phyloP scores from a whole-genome alignment of 2,113 vertebrate genomes.

The Scomber scombrus region DNA sequence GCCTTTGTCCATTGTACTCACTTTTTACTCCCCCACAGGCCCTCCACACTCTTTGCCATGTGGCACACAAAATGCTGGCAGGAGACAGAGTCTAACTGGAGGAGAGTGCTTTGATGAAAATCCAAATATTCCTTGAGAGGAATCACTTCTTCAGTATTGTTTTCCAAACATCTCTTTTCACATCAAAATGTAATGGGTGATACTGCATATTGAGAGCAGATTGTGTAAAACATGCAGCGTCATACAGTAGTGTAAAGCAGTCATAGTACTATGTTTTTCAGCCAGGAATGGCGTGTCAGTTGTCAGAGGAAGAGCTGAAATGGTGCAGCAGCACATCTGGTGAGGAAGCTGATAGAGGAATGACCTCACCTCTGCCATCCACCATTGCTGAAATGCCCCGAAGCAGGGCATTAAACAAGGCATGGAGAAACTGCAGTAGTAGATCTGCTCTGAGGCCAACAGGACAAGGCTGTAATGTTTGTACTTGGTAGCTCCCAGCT shows the following conservation, averaged over 20 bases:
- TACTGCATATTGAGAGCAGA: neutral
- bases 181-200: conserved; percentile 21
- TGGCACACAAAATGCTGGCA: conserved; percentile 64
- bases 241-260: too few relatives aligned
- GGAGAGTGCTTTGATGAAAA: conserved; percentile 67
- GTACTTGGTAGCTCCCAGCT: conserved; percentile 57
- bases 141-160: conserved; percentile 57
- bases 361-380: conserved; percentile 57
- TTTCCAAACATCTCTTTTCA: conserved; percentile 50
- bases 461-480: conserved; percentile 55
- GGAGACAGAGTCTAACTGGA: conserved; percentile 50
- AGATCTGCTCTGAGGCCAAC: conserved; percentile 59
- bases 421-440: conserved; percentile 42
- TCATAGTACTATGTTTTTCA: conserved; percentile 10
- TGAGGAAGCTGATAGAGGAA: conserved; percentile 37
- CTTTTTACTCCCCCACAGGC: conserved; percentile 69
- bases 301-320: conserved; percentile 13
- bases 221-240: conserved; percentile 3
- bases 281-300: neutral
- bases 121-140: conserved; percentile 67
- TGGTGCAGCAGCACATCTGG: conserved; percentile 25
- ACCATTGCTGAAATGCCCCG: conserved; percentile 57
- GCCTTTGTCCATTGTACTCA: conserved; percentile 80
- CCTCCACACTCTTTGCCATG: conserved; percentile 62
- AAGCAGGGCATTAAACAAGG: conserved; percentile 63